Conservation (phyloP, 92 coral and sea anemone species). For the Porites divaricata region DNA sequence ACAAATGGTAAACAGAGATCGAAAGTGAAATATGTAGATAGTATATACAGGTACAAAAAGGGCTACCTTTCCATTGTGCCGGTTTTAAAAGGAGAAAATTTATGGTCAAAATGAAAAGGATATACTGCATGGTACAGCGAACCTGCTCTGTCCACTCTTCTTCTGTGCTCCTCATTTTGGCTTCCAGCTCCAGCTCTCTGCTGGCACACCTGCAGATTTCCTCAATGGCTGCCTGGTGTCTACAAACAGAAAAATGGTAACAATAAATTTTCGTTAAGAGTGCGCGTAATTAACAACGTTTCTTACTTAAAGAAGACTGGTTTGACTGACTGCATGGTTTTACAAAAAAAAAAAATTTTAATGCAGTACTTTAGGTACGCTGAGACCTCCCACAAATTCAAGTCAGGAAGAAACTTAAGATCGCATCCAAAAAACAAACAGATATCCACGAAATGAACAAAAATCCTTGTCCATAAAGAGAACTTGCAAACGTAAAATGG, state of each 20-base stretch:
- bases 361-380: too few relatives aligned
- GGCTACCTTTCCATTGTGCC: neutral
- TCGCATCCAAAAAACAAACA: too few relatives aligned
- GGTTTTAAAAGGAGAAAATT: too few relatives aligned
- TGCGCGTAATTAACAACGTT: neutral
- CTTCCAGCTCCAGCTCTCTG: slow-evolving; percentile 95
- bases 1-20: neutral
- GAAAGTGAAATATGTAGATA: too few relatives aligned
- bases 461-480: too few relatives aligned
- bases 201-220: slow-evolving; percentile 98
- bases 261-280: neutral
- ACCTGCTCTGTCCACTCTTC: slow-evolving; percentile 99
- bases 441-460: too few relatives aligned
- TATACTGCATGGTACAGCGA: neutral
- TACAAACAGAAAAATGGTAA: neutral
- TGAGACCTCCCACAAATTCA: too few relatives aligned
- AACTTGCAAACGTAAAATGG: neutral
- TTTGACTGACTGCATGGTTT: neutral
- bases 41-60: neutral
- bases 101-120: neutral
- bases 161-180: slow-evolving; percentile 94
- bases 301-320: neutral
- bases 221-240: slow-evolving; percentile 87
- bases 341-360: too few relatives aligned
- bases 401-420: too few relatives aligned